Percentiles rank a stretch among this genome's conserved stretches.
Evolutionary conservation across 2,888 invertebrate species (phyloP).

Genomic region (Cantharis lateralis): DNA sequence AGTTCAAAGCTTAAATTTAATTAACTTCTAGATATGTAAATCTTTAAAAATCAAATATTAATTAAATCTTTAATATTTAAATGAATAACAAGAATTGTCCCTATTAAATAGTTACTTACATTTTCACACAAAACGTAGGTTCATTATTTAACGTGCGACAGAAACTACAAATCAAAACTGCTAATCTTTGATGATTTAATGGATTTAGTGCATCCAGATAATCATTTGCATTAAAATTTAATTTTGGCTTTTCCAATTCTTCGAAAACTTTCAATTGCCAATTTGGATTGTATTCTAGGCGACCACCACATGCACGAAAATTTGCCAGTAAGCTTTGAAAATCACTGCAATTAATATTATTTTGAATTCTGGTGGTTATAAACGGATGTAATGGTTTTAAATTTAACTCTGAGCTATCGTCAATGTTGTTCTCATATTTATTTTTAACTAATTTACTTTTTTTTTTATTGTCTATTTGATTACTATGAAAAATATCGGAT

Average conservation of each 20-base stretch:
- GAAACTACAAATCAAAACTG: conserved; percentile 89
- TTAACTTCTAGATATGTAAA: no score
- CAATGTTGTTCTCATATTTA: conserved; percentile 10
- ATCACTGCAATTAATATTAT: conserved; percentile 65
- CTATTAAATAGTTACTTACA: conserved; percentile 9
- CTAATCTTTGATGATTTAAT: conserved; percentile 82
- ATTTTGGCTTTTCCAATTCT: not conserved
- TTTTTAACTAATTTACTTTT: conserved; percentile 40
- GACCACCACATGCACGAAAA: conserved; percentile 85
- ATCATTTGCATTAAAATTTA: conserved; percentile 13
- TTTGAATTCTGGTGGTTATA: conserved; percentile 70
- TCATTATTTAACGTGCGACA: conserved; percentile 75
- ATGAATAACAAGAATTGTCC: not conserved
- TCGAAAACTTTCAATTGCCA: not conserved
- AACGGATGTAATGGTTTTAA: conserved; percentile 74
- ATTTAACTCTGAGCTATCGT: conserved; percentile 36
- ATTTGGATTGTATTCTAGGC: conserved; percentile 55
- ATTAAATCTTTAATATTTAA: no score
- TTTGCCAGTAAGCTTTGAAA: conserved; percentile 78
- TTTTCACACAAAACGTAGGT: conserved; percentile 84
- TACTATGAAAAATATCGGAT: conserved; percentile 72
- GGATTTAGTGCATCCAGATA: conserved; percentile 75
- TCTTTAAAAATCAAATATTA: no score
- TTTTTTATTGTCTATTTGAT: conserved; percentile 57
- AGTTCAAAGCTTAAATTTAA: no score